A percentile compares a stretch with the other conserved stretches of the same genome.
phyloP scores from a whole-genome alignment of 2,113 vertebrate genomes.

The Platycercus adscitus region DNA sequence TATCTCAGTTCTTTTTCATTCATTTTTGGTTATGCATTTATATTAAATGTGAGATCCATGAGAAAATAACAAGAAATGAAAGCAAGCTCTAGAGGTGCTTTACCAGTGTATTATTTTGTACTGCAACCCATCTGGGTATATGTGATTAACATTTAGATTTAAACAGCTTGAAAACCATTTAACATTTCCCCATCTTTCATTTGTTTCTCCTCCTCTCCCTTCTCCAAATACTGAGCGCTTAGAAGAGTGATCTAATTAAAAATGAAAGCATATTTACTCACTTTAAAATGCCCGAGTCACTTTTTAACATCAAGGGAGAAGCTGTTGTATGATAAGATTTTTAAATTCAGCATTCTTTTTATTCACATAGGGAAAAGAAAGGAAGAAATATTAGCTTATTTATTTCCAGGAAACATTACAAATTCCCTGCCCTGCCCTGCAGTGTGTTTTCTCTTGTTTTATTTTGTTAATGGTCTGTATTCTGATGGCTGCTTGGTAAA shows the following conservation, averaged over 20 bases:
- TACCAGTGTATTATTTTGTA: background rate
- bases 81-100: background rate
- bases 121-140: background rate
- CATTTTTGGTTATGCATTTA: background rate
- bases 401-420: slow-evolving; percentile 42
- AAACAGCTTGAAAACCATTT: background rate
- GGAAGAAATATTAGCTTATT: slow-evolving; percentile 3
- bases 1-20: background rate
- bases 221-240: background rate
- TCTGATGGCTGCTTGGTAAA: slow-evolving; percentile 51
- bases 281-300: background rate
- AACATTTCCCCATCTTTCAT: background rate
- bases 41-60: background rate
- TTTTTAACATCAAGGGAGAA: slow-evolving; percentile 20
- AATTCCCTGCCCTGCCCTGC: background rate
- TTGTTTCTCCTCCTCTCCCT: background rate
- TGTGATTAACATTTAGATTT: background rate
- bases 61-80: background rate
- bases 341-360: slow-evolving; percentile 34
- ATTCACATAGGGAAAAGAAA: slow-evolving; percentile 18
- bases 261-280: background rate
- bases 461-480: slow-evolving; percentile 46
- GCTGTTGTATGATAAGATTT: background rate
- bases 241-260: background rate
- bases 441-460: background rate